phyloP scores from a whole-genome alignment of 37 sponge, comb jelly and placozoan species.

The Bolinopsis microptera region DNA sequence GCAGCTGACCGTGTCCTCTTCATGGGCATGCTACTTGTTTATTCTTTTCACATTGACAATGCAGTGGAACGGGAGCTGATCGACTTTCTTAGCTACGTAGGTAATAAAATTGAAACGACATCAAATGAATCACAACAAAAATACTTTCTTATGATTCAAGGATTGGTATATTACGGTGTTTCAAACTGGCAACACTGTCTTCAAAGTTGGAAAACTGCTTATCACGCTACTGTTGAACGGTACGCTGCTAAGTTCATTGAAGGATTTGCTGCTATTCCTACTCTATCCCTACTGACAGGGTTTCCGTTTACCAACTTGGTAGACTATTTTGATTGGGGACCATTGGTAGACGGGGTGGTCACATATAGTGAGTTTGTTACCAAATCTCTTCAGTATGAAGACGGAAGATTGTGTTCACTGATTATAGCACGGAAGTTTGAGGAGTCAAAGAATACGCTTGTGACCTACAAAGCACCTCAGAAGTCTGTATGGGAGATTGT shows the following conservation, averaged over 20 bases:
- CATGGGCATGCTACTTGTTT: not conserved
- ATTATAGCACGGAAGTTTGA: constrained; percentile 27
- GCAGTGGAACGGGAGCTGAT: not conserved
- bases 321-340: constrained; percentile 24
- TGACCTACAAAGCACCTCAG: not conserved
- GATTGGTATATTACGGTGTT: not conserved
- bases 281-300: not conserved
- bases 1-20: not conserved
- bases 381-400: not conserved
- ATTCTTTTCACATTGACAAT: not conserved
- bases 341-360: not conserved
- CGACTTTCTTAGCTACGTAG: not conserved
- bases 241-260: not conserved
- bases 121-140: not conserved
- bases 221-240: not conserved
- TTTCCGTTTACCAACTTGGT: constrained; percentile 21
- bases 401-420: not conserved
- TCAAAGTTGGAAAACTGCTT: not conserved
- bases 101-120: not conserved
- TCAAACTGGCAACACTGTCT: constrained; percentile 5
- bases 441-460: not conserved
- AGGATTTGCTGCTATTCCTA: not conserved
- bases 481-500: not conserved
- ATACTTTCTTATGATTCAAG: constrained; percentile 24
- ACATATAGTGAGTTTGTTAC: not conserved